A percentile compares a stretch with the other conserved stretches of the same genome.
Conservation (phyloP, 2,888 invertebrate species). For the Netelia inedita region DNA sequence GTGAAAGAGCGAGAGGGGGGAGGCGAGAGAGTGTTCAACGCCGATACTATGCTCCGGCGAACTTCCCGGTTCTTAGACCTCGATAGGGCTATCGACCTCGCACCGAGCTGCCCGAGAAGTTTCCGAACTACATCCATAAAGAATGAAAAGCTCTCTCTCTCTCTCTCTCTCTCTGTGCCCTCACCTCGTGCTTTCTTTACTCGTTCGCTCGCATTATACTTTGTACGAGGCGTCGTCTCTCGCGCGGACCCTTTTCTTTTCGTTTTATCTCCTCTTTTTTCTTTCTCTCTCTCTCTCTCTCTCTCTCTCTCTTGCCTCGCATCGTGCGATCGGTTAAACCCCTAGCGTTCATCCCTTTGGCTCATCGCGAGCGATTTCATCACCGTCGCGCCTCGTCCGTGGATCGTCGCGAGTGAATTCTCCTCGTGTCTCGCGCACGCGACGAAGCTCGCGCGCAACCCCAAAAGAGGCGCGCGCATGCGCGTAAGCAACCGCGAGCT, state of each 20-base stretch:
- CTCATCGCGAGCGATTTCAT: conserved; percentile 12
- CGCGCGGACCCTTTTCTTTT: conserved; percentile 14
- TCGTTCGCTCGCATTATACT: too few species aligned
- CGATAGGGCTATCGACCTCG: conserved; percentile 71
- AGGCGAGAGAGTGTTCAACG: conserved; percentile 50
- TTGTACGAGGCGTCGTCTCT: conserved; percentile 6
- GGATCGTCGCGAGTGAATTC: conserved; percentile 28
- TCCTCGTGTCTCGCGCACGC: not conserved
- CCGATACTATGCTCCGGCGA: conserved; percentile 64
- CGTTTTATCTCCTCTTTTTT: not conserved
- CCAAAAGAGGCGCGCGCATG: not conserved
- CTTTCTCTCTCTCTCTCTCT: not conserved
- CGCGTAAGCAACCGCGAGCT: conserved; percentile 22
- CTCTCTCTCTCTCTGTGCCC: not conserved
- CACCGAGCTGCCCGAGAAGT: conserved; percentile 65
- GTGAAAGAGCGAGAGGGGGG: not conserved
- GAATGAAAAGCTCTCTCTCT: conserved; percentile 62
- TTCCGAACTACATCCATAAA: conserved; percentile 71
- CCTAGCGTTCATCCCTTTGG: conserved; percentile 18
- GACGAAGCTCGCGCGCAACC: not conserved
- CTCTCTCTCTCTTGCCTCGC: not conserved
- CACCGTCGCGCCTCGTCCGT: conserved; percentile 26
- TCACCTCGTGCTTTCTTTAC: not conserved
- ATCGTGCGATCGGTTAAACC: not conserved
- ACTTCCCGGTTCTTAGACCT: conserved; percentile 70